These are phyloP conservation scores for Struthidea cinerea DNA, from an alignment of 2,113 vertebrate species.

Conservation along the genomic window DNA sequence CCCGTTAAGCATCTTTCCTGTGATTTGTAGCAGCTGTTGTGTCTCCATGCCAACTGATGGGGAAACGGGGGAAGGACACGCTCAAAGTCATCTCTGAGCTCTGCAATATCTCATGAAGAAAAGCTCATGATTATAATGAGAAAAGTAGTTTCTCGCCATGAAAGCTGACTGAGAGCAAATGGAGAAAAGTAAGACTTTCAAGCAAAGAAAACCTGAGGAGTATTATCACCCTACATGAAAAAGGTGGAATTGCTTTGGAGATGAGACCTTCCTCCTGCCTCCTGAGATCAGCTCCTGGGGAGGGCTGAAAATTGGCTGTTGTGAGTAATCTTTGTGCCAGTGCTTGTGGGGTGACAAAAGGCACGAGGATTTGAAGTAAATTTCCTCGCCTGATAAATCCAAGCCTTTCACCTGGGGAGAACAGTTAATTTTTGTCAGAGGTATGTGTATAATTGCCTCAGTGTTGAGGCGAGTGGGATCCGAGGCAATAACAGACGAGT, in stretches of 20 bases:
- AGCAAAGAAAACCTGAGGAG: not conserved
- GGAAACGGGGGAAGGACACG: not conserved
- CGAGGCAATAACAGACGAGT: not conserved
- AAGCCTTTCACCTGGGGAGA: not conserved
- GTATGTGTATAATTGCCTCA: not conserved
- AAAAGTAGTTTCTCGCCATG: not conserved
- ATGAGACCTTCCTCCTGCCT: not conserved
- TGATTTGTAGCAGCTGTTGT: conserved; percentile 50
- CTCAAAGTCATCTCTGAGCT: conserved; percentile 28
- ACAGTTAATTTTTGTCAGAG: not conserved
- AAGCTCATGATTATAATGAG: conserved; percentile 36
- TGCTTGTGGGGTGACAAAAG: not conserved
- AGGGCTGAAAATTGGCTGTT: not conserved
- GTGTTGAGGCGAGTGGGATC: not conserved
- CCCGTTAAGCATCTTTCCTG: not conserved
- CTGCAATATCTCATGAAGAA: not conserved
- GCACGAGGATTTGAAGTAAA: not conserved
- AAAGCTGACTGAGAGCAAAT: conserved; percentile 1
- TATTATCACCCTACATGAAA: not conserved
- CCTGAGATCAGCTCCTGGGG: not conserved
- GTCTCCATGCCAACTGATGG: conserved; percentile 45
- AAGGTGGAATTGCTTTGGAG: not conserved
- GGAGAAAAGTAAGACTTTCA: not conserved
- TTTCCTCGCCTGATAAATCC: not conserved
- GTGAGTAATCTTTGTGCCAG: not conserved